Evolutionary conservation across 2,888 invertebrate species (phyloP), one percentile per base, ranked within the genome.

Genomic region (Incurvaria masculella): DNA sequence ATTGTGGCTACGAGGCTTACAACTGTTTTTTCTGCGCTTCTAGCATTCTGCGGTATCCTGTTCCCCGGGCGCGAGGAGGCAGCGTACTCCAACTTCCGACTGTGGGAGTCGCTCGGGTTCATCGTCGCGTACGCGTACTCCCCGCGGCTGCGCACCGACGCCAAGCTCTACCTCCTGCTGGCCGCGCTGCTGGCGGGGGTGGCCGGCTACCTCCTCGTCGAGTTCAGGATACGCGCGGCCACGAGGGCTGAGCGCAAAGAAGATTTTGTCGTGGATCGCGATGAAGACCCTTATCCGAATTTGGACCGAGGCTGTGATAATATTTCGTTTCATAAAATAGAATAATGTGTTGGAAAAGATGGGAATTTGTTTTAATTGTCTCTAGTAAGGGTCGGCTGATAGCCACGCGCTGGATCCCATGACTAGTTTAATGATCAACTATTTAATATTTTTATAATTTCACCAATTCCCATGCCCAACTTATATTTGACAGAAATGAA

Each of bases 21-120:
- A n/a, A n/a, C n/a, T n/a, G n/a, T n/a, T n/a, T n/a, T n/a, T 21
- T 49, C 48, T 41, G 26, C 51, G 40, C 27, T 57, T 54, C 2
- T 52, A 63, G 67, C 67, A 4, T 65, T 81, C 52, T 81, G 81
- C 63, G 80, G 81, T 10, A 69, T 70, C 5, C 58, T 81, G 45
- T 80, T 81, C 55, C 67, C 67, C 1, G 57, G 61, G 4, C 61
- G 72, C 38, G 66, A 78, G 21, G 81, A 81, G 56, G 76, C 81
- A 2, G 81, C 81, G 1, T 82, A 80, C 61, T 75, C 81, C 51
- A 81, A 81, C 63, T 82, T 81, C 63, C 63, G 81, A 2, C 65
- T 82, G 44, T 82, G 81, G 81, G 80, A 81, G 57, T 73, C 76
- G 1, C 43, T 75, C 0, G 82, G 81, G 1, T 79, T 80, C 58